These are phyloP conservation scores for Uropetala carovei DNA, from an alignment of 2,888 invertebrate species.

Conservation along the genomic window DNA sequence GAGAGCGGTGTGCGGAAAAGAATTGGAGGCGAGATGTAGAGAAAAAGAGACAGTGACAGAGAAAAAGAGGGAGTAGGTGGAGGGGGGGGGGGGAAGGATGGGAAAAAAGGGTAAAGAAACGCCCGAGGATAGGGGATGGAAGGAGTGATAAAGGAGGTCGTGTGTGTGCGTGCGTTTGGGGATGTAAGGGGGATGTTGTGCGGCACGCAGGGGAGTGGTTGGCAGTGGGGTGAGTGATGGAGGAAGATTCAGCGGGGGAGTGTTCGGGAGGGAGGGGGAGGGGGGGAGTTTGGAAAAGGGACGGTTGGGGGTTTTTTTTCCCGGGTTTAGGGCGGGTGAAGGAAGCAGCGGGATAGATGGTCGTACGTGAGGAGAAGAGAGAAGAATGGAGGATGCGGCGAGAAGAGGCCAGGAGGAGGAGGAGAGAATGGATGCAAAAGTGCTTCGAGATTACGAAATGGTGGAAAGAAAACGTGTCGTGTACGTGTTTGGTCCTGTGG, in stretches of 20 bases:
- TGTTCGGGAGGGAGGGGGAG: neutral
- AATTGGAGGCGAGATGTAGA: too few species aligned
- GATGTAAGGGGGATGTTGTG: neutral
- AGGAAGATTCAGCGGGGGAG: neutral
- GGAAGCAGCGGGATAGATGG: neutral
- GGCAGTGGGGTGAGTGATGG: neutral
- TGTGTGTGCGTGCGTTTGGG: neutral
- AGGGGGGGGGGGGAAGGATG: neutral
- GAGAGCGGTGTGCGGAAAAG: too few species aligned
- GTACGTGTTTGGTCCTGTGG: neutral
- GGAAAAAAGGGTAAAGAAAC: neutral
- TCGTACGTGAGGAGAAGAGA: neutral
- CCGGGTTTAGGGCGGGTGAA: slow-evolving; percentile 5
- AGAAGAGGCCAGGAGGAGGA: neutral
- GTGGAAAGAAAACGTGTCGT: neutral
- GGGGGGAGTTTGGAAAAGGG: neutral
- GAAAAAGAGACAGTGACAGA: too few species aligned
- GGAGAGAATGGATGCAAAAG: neutral
- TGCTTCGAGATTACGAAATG: neutral
- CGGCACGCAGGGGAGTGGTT: neutral
- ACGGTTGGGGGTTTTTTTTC: slow-evolving; percentile 1
- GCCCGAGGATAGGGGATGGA: neutral
- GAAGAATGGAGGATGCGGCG: neutral
- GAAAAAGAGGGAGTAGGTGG: neutral
- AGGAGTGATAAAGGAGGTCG: slow-evolving; percentile 4